Percentiles rank a stretch among this genome's conserved stretches.
These are phyloP conservation scores for Plodia interpunctella DNA, from an alignment of 1,140 invertebrate genomes.

Conservation along the genomic window DNA sequence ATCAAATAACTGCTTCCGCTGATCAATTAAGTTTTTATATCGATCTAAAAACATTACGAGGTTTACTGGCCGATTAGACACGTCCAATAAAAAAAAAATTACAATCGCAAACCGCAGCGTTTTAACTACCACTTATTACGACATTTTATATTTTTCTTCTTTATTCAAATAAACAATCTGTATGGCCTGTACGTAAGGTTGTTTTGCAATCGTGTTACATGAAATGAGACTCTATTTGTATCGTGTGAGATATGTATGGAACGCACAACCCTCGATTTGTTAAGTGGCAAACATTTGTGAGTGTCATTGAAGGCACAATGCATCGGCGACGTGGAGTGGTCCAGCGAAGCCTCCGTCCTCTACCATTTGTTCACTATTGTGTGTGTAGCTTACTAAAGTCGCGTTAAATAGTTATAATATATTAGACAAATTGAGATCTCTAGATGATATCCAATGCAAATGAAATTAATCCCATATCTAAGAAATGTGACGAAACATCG, in stretches of 20 bases:
- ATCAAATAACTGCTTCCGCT: slow-evolving; percentile 52
- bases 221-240: slow-evolving; percentile 17
- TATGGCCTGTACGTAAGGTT: not conserved
- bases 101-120: slow-evolving; percentile 28
- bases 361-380: slow-evolving; percentile 30
- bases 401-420: not conserved
- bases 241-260: slow-evolving; percentile 18
- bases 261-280: slow-evolving; percentile 41
- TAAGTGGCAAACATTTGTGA: slow-evolving; percentile 64
- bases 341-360: slow-evolving; percentile 25
- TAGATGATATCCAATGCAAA: slow-evolving; percentile 17
- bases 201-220: not conserved
- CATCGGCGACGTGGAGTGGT: slow-evolving; percentile 43
- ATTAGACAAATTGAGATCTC: not conserved
- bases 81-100: slow-evolving; percentile 36
- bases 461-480: too few relatives aligned
- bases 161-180: slow-evolving; percentile 11
- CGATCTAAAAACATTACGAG: slow-evolving; percentile 40
- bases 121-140: slow-evolving; percentile 15
- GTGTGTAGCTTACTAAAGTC: not conserved
- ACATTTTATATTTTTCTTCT: slow-evolving; percentile 9
- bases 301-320: slow-evolving; percentile 52
- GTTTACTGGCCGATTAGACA: slow-evolving; percentile 45
- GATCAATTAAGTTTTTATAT: slow-evolving; percentile 61
- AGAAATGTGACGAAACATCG: too few relatives aligned